These are phyloP conservation scores for Lates japonicus DNA, from an alignment of 2,797 vertebrate species.

Conservation along the genomic window DNA sequence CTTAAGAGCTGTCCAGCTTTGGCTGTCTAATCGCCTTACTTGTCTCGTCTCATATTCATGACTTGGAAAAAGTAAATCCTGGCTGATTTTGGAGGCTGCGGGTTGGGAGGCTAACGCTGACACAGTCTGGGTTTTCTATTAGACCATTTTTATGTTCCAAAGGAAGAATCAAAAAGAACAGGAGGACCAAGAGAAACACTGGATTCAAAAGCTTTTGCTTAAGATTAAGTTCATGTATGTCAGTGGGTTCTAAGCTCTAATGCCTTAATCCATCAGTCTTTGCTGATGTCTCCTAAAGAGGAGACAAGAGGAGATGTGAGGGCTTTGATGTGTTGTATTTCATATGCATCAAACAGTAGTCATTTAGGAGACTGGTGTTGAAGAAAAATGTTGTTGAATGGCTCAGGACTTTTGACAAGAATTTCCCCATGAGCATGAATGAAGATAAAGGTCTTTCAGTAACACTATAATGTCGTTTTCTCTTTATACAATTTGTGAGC, in stretches of 20 bases:
- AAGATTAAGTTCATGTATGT: slow-evolving; percentile 60
- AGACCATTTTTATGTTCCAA: slow-evolving; percentile 65
- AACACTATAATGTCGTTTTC: background rate
- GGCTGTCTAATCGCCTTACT: slow-evolving; percentile 64
- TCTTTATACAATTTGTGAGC: slow-evolving; percentile 14
- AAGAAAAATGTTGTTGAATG: slow-evolving; percentile 35
- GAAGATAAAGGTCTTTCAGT: slow-evolving; percentile 14
- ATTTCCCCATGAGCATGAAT: slow-evolving; percentile 25
- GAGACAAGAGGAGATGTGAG: slow-evolving; percentile 21
- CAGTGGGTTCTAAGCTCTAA: slow-evolving; percentile 43
- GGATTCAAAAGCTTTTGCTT: slow-evolving; percentile 53
- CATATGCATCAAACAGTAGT: slow-evolving; percentile 41
- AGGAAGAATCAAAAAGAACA: slow-evolving; percentile 51
- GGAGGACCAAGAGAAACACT: slow-evolving; percentile 66
- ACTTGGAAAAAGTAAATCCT: slow-evolving; percentile 74
- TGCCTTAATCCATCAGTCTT: slow-evolving; percentile 51
- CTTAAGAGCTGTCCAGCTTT: slow-evolving; percentile 51
- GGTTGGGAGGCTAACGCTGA: slow-evolving; percentile 65
- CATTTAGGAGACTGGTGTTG: slow-evolving; percentile 18
- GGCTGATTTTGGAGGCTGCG: slow-evolving; percentile 67
- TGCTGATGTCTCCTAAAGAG: slow-evolving; percentile 48
- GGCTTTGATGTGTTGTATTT: slow-evolving; percentile 45
- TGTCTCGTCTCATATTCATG: slow-evolving; percentile 56
- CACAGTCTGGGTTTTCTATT: slow-evolving; percentile 80
- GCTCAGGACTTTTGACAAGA: slow-evolving; percentile 20